These are phyloP conservation scores for Phasianus colchicus DNA, from an alignment of 2,113 vertebrate species.

Conservation along the genomic window DNA sequence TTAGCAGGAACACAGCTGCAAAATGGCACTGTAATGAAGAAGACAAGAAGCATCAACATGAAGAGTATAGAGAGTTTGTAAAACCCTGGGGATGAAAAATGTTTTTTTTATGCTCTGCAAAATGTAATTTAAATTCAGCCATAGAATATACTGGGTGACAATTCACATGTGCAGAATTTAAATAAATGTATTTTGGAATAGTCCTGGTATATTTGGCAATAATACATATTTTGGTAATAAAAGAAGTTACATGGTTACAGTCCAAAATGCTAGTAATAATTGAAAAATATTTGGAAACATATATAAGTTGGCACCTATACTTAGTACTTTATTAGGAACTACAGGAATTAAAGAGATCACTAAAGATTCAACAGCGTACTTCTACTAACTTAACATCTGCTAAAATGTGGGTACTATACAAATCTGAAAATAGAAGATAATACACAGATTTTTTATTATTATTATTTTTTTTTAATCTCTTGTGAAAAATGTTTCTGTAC, in stretches of 20 bases:
- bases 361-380: neutral
- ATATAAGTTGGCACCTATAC: neutral
- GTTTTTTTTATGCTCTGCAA: neutral
- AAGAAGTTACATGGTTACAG: neutral
- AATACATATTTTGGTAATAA: neutral
- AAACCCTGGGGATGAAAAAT: neutral
- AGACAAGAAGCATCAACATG: neutral
- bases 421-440: neutral
- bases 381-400: neutral
- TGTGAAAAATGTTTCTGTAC: neutral
- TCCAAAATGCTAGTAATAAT: neutral
- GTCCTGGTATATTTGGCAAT: neutral
- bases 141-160: neutral
- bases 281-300: neutral
- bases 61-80: neutral
- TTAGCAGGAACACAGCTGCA: neutral
- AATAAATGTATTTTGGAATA: accelerated
- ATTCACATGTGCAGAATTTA: neutral
- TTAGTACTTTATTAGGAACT: neutral
- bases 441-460: neutral
- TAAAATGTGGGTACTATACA: neutral
- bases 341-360: neutral
- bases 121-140: neutral
- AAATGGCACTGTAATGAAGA: neutral
- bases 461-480: neutral